Conservation (phyloP, 2,888 invertebrate genomes). For the Cataglyphis rosenhaueri region DNA sequence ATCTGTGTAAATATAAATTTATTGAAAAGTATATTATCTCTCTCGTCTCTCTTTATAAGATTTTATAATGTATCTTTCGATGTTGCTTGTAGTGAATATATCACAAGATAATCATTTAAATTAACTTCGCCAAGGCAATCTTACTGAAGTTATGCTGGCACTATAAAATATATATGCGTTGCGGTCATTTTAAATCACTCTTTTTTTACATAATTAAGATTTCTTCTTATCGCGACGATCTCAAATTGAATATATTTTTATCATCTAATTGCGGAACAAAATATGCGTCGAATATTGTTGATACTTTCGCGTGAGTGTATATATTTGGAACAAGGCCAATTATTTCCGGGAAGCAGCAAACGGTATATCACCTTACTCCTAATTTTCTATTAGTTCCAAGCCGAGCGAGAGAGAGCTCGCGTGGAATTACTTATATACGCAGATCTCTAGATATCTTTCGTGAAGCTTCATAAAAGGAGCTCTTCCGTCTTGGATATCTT, state of each 20-base stretch:
- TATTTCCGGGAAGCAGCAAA: slow-evolving; percentile 41
- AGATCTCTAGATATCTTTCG: slow-evolving; percentile 8
- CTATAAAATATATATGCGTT: background rate
- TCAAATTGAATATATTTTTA: slow-evolving; percentile 18
- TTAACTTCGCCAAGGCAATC: background rate
- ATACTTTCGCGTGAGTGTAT: slow-evolving; percentile 30
- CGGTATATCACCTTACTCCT: background rate
- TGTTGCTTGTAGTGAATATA: background rate
- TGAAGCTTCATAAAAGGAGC: slow-evolving; percentile 11
- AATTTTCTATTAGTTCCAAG: slow-evolving; percentile 31
- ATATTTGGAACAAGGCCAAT: slow-evolving; percentile 43
- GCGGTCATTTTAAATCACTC: background rate
- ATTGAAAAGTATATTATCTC: background rate
- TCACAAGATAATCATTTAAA: background rate
- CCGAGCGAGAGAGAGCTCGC: slow-evolving; percentile 17
- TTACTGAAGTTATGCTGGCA: background rate
- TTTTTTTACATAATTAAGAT: background rate
- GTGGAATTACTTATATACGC: background rate
- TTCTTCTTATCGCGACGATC: background rate
- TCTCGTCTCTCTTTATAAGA: background rate
- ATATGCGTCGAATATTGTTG: slow-evolving; percentile 14
- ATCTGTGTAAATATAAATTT: background rate
- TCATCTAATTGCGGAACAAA: background rate
- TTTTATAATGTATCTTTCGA: background rate
- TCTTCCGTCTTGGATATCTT: slow-evolving; percentile 1